A percentile compares a stretch with the other conserved stretches of the same genome.
Evolutionary conservation across 2,888 invertebrate genomes (phyloP).

Genomic region (Leptinotarsa peninsularis): DNA sequence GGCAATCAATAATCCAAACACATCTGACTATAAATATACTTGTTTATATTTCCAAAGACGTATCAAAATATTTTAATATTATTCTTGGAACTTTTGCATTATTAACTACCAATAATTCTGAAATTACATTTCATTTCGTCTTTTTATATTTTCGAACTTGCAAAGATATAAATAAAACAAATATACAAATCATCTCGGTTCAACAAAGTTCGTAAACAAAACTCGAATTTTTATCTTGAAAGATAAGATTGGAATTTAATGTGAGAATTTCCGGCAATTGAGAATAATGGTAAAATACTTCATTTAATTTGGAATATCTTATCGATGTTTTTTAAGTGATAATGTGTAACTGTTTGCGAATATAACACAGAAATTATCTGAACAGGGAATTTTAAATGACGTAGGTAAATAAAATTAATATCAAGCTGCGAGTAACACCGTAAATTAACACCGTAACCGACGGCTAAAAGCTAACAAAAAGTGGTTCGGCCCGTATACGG

Average conservation of each 20-base stretch:
- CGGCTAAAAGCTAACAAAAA: too few species aligned
- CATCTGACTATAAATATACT: constrained; percentile 45
- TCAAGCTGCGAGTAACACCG: too few species aligned
- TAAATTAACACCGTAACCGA: too few species aligned
- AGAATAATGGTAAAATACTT: too few species aligned
- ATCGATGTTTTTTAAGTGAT: too few species aligned
- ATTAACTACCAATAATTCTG: constrained; percentile 38
- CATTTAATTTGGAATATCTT: too few species aligned
- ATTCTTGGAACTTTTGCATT: constrained; percentile 42
- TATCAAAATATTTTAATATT: constrained; percentile 48
- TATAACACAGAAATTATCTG: too few species aligned
- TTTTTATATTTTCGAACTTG: constrained; percentile 20
- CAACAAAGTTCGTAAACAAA: constrained; percentile 10
- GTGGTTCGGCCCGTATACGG: too few species aligned
- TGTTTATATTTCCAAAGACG: constrained; percentile 43
- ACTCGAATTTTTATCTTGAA: neutral
- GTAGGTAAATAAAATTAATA: too few species aligned
- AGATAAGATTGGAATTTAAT: neutral
- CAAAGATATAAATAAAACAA: neutral
- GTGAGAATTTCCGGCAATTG: neutral
- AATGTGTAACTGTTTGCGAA: too few species aligned
- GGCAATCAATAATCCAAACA: constrained; percentile 46
- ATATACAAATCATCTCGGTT: constrained; percentile 5
- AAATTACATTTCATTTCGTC: constrained; percentile 32
- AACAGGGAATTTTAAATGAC: too few species aligned